phyloP scores from a whole-genome alignment of 2,797 vertebrate species.

The Myripristis jacobus region DNA sequence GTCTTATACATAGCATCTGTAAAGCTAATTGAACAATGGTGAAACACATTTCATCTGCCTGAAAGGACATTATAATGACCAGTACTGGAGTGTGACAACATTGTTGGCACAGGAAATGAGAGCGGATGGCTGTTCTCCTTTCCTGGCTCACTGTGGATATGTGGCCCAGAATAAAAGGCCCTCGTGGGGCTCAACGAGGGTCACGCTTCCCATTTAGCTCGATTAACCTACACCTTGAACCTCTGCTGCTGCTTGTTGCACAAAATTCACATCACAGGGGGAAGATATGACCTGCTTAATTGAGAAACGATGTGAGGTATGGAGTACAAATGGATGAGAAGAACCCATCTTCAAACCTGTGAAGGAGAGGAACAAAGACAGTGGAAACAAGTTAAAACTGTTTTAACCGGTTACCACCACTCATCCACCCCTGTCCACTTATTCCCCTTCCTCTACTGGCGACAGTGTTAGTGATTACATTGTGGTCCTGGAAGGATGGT shows the following conservation, averaged over 20 bases:
- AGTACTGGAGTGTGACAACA: constrained; percentile 28
- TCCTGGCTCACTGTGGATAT: constrained; percentile 61
- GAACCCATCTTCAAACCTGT: not conserved
- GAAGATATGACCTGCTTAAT: constrained; percentile 23
- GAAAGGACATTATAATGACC: constrained; percentile 26
- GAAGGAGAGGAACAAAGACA: constrained; percentile 3
- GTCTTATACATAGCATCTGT: constrained; percentile 31
- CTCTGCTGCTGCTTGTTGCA: constrained; percentile 29
- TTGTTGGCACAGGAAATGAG: constrained; percentile 42
- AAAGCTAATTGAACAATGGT: constrained; percentile 23
- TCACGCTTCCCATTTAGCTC: constrained; percentile 64
- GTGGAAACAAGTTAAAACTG: not conserved
- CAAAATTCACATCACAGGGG: constrained; percentile 39
- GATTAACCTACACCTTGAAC: constrained; percentile 64
- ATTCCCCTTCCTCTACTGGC: not conserved
- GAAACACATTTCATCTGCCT: constrained; percentile 19
- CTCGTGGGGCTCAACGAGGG: constrained; percentile 37
- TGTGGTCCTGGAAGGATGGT: constrained; percentile 21
- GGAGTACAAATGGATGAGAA: not conserved
- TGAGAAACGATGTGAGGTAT: not conserved
- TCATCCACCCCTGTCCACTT: not conserved
- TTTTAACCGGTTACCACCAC: constrained; percentile 1
- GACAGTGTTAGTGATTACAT: constrained; percentile 30
- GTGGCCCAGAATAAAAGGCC: constrained; percentile 65
- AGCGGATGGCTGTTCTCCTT: constrained; percentile 49